Evolutionary conservation across 2,888 invertebrate genomes (phyloP).

Genomic region (Torymus texanus): DNA sequence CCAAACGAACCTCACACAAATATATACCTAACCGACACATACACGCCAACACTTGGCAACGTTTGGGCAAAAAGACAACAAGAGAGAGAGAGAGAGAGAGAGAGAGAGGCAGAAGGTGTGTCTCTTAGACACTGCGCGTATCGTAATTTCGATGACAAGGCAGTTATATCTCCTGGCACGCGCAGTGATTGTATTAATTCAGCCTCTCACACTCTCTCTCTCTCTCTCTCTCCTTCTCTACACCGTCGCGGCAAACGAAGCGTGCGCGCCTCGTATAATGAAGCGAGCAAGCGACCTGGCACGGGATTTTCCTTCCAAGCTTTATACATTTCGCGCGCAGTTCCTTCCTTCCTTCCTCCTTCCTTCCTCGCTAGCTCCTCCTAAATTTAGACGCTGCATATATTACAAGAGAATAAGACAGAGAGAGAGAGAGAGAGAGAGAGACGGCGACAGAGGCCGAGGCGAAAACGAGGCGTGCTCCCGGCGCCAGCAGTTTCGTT

Average conservation of each 20-base stretch:
- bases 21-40: too few species aligned
- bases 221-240: conserved; percentile 45
- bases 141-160: conserved; percentile 70
- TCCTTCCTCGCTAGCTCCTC: conserved; percentile 9
- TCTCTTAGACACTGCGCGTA: conserved; percentile 37
- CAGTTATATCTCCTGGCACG: conserved; percentile 20
- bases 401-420: conserved; percentile 25
- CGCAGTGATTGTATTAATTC: conserved; percentile 72
- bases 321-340: not conserved
- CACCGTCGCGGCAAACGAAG: conserved; percentile 69
- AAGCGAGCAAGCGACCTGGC: conserved; percentile 64
- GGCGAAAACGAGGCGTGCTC: too few species aligned
- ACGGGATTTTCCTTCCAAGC: conserved; percentile 32
- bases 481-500: too few species aligned
- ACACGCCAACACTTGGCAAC: not conserved
- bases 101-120: not conserved
- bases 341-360: conserved; percentile 2
- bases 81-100: conserved; percentile 20
- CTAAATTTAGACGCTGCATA: conserved; percentile 52
- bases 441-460: not conserved
- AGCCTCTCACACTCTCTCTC: conserved; percentile 55
- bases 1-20: too few species aligned
- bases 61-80: not conserved
- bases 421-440: not conserved
- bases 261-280: conserved; percentile 74